These are phyloP conservation scores for Anguilla rostrata DNA, from an alignment of 2,113 vertebrate species.

Conservation along the genomic window DNA sequence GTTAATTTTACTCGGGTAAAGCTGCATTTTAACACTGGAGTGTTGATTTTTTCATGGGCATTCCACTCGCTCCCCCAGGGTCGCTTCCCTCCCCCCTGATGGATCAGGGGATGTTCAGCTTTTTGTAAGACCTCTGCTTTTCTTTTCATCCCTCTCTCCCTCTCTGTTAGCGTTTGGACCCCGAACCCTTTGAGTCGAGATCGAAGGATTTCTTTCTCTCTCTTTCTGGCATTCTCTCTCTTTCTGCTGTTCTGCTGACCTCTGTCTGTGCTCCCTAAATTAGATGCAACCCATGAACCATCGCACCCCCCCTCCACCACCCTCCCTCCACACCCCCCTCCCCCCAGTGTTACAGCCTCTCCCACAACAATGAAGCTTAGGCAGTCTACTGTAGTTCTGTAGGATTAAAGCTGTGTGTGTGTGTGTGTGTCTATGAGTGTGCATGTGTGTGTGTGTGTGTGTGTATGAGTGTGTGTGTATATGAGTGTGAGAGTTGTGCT, in stretches of 20 bases:
- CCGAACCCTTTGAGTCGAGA: neutral
- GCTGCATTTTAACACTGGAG: neutral
- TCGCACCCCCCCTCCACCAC: neutral
- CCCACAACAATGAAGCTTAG: neutral
- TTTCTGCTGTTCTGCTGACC: neutral
- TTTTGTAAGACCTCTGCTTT: conserved; percentile 63
- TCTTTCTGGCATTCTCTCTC: neutral
- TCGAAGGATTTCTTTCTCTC: neutral
- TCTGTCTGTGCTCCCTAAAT: neutral
- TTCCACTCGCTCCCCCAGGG: conserved; percentile 48
- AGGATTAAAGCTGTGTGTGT: neutral
- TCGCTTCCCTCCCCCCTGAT: conserved; percentile 47
- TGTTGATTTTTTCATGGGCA: neutral
- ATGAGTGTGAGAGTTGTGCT: neutral
- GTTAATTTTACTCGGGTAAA: neutral
- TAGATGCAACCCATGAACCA: neutral
- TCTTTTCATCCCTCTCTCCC: conserved; percentile 33
- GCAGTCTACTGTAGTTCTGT: neutral
- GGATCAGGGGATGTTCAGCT: conserved; percentile 64
- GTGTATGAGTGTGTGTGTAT: neutral
- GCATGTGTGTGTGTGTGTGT: neutral
- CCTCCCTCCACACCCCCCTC: neutral
- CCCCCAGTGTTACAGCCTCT: neutral
- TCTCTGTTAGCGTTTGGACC: neutral
- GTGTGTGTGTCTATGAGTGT: neutral